Conservation (phyloP, 2,888 invertebrate species). For the Caenorhabditis sp. region DNA sequence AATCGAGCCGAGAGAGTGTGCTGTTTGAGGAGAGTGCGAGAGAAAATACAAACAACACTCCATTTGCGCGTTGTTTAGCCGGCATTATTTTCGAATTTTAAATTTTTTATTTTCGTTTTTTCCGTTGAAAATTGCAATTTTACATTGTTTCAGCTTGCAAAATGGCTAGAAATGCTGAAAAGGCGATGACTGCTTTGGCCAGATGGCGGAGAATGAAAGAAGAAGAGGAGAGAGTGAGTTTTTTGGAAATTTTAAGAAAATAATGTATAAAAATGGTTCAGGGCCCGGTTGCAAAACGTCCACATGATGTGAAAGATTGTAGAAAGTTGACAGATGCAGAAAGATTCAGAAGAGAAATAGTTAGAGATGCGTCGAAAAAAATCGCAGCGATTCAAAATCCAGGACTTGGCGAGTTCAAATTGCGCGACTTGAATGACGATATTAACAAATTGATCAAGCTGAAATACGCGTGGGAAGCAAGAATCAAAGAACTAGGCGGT, state of each 20-base stretch:
- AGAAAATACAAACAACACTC: slow-evolving; percentile 20
- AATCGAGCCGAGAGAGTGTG: not conserved
- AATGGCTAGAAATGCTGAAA: slow-evolving; percentile 93
- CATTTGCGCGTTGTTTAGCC: slow-evolving; percentile 18
- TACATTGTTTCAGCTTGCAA: not conserved
- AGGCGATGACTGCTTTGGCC: slow-evolving; percentile 97
- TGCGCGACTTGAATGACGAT: slow-evolving; percentile 97
- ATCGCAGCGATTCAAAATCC: slow-evolving; percentile 93
- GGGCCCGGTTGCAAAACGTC: slow-evolving; percentile 66
- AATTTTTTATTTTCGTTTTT: slow-evolving; percentile 7
- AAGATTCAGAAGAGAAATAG: slow-evolving; percentile 83
- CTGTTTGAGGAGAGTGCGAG: not conserved
- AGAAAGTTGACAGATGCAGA: slow-evolving; percentile 89
- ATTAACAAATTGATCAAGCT: slow-evolving; percentile 95
- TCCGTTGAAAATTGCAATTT: not conserved
- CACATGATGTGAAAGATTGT: slow-evolving; percentile 84
- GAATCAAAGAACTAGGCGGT: slow-evolving; percentile 92
- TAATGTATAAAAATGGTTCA: slow-evolving; percentile 5
- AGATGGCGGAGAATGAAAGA: slow-evolving; percentile 96
- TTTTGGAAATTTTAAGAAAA: not conserved
- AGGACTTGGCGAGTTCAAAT: slow-evolving; percentile 96
- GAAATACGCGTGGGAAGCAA: slow-evolving; percentile 85
- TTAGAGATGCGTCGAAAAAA: slow-evolving; percentile 95
- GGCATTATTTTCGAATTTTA: slow-evolving; percentile 13
- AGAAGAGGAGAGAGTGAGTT: slow-evolving; percentile 76